Base-by-base conservation (phyloP, 2,113 vertebrate genomes). In the Hepsetus odoe region DNA sequence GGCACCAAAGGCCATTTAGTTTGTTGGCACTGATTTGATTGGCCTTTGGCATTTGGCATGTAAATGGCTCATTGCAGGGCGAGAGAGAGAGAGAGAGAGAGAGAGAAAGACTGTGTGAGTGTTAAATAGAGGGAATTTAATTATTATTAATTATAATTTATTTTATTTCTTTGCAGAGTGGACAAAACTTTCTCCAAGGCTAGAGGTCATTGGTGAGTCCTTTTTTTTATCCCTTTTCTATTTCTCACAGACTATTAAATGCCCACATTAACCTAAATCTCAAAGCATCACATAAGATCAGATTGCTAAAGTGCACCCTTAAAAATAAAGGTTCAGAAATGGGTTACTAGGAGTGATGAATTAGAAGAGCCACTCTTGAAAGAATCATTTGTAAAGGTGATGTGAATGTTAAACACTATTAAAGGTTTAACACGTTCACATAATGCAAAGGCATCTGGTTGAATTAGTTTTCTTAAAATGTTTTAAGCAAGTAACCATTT, bases 141-240 rank as follows among this genome's bases (percentile, higher is more conserved):
- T 77, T 44, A 49, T 55, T 20, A 22, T 24, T 7, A 30, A 14
- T 72, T 14, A 58, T 20, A 24, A 14, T 1, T 42, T 70, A 30
- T 26, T 81, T 64, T 83, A 56, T 84, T 46, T 89, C 42, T 83
- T 58, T 85, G 3, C 73, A 93, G 92, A 75, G 82, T 83, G 33
- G 90, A 93, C 84, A 92, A 87, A 85, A 87, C 74, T 75, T 89
- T 89, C 77, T 90, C 88, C 80, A 89, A 84, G 67, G 87, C 87
- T 77, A 90, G 86, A 81, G 77, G 73, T 77, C 78, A 85, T 80
- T 91, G 91, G 91, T 92, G 85, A 91, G 91, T 87, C 58, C 30
- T 4, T 51, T 4, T 62, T 24, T 56, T 30, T 55, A 10, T 70
- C 35, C 64, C 53, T 24, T 70, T 28, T 30, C 5, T 28, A 5